These are phyloP conservation scores for Dasyornis broadbenti DNA, from an alignment of 2,113 vertebrate genomes.

Conservation along the genomic window DNA sequence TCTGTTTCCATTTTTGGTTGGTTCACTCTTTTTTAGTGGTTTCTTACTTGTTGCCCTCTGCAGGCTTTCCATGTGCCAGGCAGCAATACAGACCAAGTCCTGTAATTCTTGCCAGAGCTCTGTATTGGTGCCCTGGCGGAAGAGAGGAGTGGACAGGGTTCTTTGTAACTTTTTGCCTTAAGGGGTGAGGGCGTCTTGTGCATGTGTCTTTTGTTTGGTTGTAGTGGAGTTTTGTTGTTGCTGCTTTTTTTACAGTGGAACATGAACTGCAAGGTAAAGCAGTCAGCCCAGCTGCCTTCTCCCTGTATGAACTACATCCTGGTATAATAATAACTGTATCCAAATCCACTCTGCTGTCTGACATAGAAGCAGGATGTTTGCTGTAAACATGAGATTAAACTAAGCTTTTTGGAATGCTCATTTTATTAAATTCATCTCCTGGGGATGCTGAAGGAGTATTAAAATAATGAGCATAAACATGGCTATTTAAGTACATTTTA, in stretches of 20 bases:
- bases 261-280: background rate
- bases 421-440: background rate
- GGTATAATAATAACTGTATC: background rate
- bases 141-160: background rate
- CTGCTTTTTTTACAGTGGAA: background rate
- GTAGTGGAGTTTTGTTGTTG: background rate
- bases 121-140: background rate
- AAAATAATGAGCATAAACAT: background rate
- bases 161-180: background rate
- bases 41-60: background rate
- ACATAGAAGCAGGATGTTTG: background rate
- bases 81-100: background rate
- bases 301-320: background rate
- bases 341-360: background rate
- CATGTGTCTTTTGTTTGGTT: background rate
- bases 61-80: background rate
- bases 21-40: background rate
- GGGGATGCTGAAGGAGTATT: background rate
- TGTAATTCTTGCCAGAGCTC: background rate
- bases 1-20: background rate
- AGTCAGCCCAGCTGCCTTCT: background rate
- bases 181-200: background rate
- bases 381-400: background rate
- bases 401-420: constrained; percentile 42
- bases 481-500: background rate